phyloP scores from a whole-genome alignment of 2,888 invertebrate species.

The Polyploca ridens region DNA sequence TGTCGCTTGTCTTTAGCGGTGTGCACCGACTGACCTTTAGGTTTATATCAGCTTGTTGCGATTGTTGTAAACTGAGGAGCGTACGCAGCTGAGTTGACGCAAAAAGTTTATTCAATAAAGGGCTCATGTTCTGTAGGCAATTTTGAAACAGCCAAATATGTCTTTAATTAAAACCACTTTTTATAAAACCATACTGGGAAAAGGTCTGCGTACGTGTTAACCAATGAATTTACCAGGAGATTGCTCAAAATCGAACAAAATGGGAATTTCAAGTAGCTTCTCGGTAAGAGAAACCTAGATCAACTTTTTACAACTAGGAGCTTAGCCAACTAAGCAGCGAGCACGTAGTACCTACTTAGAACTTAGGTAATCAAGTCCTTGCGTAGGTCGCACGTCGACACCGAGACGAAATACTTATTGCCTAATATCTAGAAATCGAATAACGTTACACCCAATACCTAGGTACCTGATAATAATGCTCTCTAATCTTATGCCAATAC shows the following conservation, averaged over 20 bases:
- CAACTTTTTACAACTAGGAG: neutral
- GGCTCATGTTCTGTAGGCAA: neutral
- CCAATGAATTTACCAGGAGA: neutral
- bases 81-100: conserved; percentile 4
- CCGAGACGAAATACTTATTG: conserved; percentile 1
- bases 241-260: neutral
- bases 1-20: conserved; percentile 21
- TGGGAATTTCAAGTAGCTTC: neutral
- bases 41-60: conserved; percentile 1
- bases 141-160: neutral
- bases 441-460: neutral
- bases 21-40: conserved; percentile 20
- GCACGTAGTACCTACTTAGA: conserved; percentile 7
- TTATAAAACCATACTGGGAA: neutral
- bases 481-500: neutral
- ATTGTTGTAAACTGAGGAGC: neutral
- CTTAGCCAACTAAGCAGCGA: neutral
- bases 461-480: too few species aligned
- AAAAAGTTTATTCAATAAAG: neutral
- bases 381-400: conserved; percentile 3
- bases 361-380: conserved; percentile 8
- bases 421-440: conserved; percentile 3
- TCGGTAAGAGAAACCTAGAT: neutral
- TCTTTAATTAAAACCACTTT: neutral
- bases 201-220: neutral